A percentile compares a stretch with the other conserved stretches of the same genome.
Evolutionary conservation across 1,140 invertebrate genomes (phyloP).

Genomic region (Aphelinus atriplicis): DNA sequence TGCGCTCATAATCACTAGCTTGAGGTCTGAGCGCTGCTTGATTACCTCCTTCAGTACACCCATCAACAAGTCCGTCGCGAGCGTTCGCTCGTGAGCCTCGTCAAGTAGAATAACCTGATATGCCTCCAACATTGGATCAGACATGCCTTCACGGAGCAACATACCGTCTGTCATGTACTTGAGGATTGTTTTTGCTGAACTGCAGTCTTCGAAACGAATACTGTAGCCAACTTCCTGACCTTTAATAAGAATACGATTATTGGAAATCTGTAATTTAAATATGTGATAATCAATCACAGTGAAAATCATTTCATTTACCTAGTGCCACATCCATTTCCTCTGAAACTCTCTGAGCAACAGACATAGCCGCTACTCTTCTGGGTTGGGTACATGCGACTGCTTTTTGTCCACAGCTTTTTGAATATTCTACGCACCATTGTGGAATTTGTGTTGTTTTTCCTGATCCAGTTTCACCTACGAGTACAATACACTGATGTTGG

Average conservation of each 20-base stretch:
- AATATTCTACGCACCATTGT: constrained; percentile 94
- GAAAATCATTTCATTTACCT: constrained; percentile 52
- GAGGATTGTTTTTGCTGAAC: constrained; percentile 89
- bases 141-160: constrained; percentile 99
- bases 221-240: constrained; percentile 98
- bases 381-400: constrained; percentile 92
- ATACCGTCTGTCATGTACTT: constrained; percentile 99
- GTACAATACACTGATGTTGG: constrained; percentile 90
- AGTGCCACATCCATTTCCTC: constrained; percentile 99
- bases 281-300: constrained; percentile 12
- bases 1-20: constrained; percentile 99
- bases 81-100: constrained; percentile 98
- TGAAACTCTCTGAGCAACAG: constrained; percentile 96
- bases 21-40: constrained; percentile 92
- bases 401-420: constrained; percentile 75
- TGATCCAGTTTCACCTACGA: constrained; percentile 96
- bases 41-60: constrained; percentile 98
- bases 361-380: constrained; percentile 98
- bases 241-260: constrained; percentile 31
- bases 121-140: constrained; percentile 95
- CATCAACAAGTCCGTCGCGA: constrained; percentile 99
- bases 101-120: constrained; percentile 97
- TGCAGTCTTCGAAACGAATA: constrained; percentile 99
- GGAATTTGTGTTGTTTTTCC: constrained; percentile 98
- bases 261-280: background rate